Percentiles rank a stretch among this genome's conserved stretches.
These are phyloP conservation scores for Monochamus saltuarius DNA, from an alignment of 1,140 invertebrate genomes.

Conservation along the genomic window DNA sequence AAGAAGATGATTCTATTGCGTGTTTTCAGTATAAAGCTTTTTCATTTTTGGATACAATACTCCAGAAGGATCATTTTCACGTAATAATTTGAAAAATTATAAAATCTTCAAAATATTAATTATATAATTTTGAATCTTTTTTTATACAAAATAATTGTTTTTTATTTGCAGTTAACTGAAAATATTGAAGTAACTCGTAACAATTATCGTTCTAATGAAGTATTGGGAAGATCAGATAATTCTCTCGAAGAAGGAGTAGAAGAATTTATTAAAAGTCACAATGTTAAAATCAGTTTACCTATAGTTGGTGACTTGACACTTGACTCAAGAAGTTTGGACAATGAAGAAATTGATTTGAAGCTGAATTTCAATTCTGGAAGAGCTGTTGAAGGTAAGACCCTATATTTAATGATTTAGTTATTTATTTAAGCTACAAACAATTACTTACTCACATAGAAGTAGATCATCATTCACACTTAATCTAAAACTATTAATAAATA, in stretches of 20 bases:
- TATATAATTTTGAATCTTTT: background rate
- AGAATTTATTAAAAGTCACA: conserved; percentile 71
- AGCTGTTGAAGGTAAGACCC: conserved; percentile 53
- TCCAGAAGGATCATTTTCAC: conserved; percentile 75
- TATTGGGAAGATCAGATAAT: conserved; percentile 58
- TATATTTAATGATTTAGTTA: background rate
- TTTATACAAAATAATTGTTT: background rate
- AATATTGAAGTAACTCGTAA: conserved; percentile 73
- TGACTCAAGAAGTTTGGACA: conserved; percentile 71
- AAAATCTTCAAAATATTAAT: background rate
- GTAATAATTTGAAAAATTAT: conserved; percentile 35
- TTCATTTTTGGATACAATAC: conserved; percentile 72
- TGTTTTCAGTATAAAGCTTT: conserved; percentile 82
- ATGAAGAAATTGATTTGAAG: conserved; percentile 71
- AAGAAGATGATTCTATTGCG: conserved; percentile 68
- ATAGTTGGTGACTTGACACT: conserved; percentile 68
- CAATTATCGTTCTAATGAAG: conserved; percentile 60
- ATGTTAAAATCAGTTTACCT: conserved; percentile 74
- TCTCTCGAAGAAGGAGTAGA: conserved; percentile 69
- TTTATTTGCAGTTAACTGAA: conserved; percentile 56
- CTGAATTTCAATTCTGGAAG: conserved; percentile 67
- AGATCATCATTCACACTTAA: too few species aligned
- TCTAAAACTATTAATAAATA: too few species aligned
- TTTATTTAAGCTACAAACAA: background rate
- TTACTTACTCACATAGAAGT: background rate